Base-by-base conservation (phyloP, 2,888 invertebrate genomes). In the Pollenia labialis region DNA sequence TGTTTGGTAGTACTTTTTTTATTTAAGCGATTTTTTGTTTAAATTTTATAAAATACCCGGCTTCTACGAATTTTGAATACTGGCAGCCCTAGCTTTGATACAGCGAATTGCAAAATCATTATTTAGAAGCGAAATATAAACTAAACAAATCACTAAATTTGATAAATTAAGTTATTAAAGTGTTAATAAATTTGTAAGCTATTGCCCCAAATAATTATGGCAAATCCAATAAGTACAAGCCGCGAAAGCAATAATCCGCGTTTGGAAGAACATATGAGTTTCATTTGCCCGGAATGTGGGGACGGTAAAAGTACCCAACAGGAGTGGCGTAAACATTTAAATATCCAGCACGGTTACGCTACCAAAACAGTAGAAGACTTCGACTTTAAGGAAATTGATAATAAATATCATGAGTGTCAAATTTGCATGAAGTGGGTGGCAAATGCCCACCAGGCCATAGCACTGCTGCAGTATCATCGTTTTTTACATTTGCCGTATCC, bases 281-380 rank as follows among this genome's bases (percentile, higher is more conserved):
- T 91, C 46, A 90, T 92, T 46, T 92, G 92, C 18, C 92, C 92
- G 0, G 92, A 92, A 75, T 92, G 92, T 32, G 92, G 92, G 1
- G 89, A 88, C 56, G 91, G 90, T 4, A 90, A 90, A 77, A 88
- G 88, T 0, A 90, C 91, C 1, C 92, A 92, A 81, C 89, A 84
- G 14, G 90, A 91, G 18, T 92, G 92, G 92, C 90, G 92, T 16
- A 89, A 89, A 9, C 92, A 92, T 74, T 79, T 92, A 14, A 92
- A 92, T 52, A 88, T 85, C 44, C 88, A 89, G 44, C 92, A 92
- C 66, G 89, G 90, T 4, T 92, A 92, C 48, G 75, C 89, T 0
- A 89, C 84, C 3, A 92, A 92, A 79, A 92, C 90, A 0, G 88
- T 89, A 48, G 44, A 81, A 1, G 92, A 91, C 69, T 91, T 91